These are phyloP conservation scores for Theristicus caerulescens DNA, from an alignment of 2,113 vertebrate genomes.

Conservation along the genomic window DNA sequence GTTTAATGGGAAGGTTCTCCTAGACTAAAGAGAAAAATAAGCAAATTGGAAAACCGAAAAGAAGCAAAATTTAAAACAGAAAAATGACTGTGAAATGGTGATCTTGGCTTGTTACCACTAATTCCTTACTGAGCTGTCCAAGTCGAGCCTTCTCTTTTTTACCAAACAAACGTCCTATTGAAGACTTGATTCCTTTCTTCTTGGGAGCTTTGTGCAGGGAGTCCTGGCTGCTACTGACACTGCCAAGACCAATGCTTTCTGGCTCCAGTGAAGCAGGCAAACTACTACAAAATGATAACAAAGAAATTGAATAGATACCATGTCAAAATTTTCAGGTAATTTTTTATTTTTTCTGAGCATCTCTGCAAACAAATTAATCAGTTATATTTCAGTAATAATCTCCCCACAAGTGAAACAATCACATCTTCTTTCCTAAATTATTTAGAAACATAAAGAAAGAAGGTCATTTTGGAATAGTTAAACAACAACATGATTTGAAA, in stretches of 20 bases:
- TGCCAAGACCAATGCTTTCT: constrained; percentile 89
- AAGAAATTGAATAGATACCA: background rate
- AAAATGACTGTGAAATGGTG: background rate
- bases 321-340: background rate
- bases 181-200: constrained; percentile 99
- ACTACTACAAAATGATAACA: constrained; percentile 75
- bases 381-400: background rate
- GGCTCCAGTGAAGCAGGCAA: constrained; percentile 88
- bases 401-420: background rate
- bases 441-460: background rate
- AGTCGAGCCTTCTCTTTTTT: constrained; percentile 98
- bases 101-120: constrained; percentile 73
- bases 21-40: background rate
- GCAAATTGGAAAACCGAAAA: background rate
- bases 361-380: background rate
- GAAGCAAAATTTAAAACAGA: background rate
- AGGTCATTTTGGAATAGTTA: background rate
- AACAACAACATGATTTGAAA: background rate
- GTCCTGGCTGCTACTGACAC: constrained; percentile 93
- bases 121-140: constrained; percentile 88
- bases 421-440: background rate
- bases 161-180: constrained; percentile 95
- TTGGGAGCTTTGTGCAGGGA: constrained; percentile 98
- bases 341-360: background rate
- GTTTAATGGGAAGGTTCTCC: background rate